Percentiles rank a stretch among this genome's conserved stretches.
Evolutionary conservation across 2,888 invertebrate species (phyloP).

Genomic region (Tortricodes alternella): DNA sequence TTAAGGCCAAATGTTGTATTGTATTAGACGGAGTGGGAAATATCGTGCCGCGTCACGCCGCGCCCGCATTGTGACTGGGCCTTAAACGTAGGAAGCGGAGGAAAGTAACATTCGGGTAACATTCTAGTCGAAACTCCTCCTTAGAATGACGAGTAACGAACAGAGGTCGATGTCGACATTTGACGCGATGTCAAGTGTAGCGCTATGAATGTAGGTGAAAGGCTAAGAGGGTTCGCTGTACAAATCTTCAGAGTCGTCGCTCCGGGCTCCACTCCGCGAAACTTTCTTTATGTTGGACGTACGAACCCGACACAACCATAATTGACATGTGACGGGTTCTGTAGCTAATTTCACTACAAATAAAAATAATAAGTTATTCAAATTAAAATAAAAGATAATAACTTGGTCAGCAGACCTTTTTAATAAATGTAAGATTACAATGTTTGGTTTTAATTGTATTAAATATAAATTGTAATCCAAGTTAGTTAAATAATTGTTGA

Average conservation of each 20-base stretch:
- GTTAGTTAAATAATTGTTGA: no score
- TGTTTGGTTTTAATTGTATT: no score
- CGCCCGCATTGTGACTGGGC: no score
- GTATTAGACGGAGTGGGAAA: no score
- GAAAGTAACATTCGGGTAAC: not conserved
- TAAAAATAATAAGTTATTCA: not conserved
- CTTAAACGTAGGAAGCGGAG: no score
- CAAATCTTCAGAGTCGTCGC: conserved; percentile 54
- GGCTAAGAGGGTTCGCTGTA: conserved; percentile 53
- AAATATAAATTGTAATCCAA: no score
- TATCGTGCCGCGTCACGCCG: no score
- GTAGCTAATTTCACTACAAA: not conserved
- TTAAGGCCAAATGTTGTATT: no score
- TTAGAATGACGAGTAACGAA: conserved; percentile 32
- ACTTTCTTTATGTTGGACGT: conserved; percentile 42
- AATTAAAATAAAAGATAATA: no score
- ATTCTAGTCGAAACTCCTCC: not conserved
- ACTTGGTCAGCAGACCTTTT: no score
- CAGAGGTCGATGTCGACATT: conserved; percentile 49
- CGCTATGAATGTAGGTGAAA: conserved; percentile 56
- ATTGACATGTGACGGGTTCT: conserved; percentile 15
- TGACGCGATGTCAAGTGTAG: conserved; percentile 56
- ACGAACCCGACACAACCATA: conserved; percentile 19
- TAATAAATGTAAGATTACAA: no score
- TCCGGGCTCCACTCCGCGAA: conserved; percentile 49